These are phyloP conservation scores for Trinectes maculatus DNA, from an alignment of 2,113 vertebrate genomes.

Conservation along the genomic window DNA sequence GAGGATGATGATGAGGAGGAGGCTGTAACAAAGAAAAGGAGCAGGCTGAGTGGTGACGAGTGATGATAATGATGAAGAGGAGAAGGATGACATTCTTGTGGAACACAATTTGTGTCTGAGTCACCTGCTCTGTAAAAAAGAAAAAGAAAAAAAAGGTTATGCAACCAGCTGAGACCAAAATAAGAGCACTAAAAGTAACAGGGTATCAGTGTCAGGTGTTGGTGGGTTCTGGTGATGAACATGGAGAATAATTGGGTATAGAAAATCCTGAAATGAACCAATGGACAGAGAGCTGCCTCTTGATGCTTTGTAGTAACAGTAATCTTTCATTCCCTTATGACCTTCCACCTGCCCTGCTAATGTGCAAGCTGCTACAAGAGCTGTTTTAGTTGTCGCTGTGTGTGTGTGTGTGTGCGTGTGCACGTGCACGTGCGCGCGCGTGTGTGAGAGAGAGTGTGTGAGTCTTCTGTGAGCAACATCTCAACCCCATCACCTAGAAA, in stretches of 20 bases:
- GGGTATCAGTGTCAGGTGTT: not conserved
- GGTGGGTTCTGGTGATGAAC: not conserved
- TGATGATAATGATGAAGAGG: not conserved
- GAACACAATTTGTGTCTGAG: conserved; percentile 2
- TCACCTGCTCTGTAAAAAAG: conserved; percentile 1
- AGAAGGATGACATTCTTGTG: not conserved
- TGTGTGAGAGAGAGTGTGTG: not conserved
- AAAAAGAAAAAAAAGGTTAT: not conserved
- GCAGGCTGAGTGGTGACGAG: not conserved
- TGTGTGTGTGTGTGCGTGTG: not conserved
- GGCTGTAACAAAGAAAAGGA: not conserved
- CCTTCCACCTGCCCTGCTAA: conserved; percentile 31
- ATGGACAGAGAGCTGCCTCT: not conserved
- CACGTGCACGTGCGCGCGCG: not conserved
- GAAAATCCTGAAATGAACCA: not conserved
- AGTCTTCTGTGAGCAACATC: not conserved
- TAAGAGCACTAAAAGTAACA: not conserved
- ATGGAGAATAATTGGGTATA: not conserved
- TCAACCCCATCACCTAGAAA: too few species aligned
- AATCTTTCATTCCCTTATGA: conserved; percentile 41
- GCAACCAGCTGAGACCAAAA: not conserved
- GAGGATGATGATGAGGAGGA: not conserved
- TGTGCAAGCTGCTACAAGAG: conserved; percentile 12
- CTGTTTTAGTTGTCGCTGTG: not conserved
- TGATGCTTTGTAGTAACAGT: not conserved